Percentiles rank a stretch among this genome's conserved stretches.
phyloP scores from a whole-genome alignment of 1,140 invertebrate species.

The Drosophila sulfurigaster region DNA sequence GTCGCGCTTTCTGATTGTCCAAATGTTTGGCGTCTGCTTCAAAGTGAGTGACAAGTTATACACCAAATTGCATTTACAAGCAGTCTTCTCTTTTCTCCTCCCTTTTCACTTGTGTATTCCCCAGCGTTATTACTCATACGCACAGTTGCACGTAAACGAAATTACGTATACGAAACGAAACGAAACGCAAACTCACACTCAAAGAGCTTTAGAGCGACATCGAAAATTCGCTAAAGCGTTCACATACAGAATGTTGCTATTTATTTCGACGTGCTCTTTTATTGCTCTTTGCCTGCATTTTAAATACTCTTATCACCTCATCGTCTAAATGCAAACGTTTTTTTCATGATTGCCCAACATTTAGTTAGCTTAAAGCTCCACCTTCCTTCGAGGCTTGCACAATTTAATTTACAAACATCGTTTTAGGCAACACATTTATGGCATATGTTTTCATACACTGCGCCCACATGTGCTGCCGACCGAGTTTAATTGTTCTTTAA shows the following conservation, averaged over 20 bases:
- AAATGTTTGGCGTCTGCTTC: conserved; percentile 6
- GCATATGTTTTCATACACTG: conserved; percentile 23
- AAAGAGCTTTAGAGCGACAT: background rate
- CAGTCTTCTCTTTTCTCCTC: background rate
- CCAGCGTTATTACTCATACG: conserved; percentile 53
- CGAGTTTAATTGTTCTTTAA: conserved; percentile 76
- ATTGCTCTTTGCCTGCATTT: too few species aligned
- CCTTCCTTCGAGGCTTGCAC: background rate
- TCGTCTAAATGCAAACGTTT: too few species aligned
- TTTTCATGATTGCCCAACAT: too few species aligned
- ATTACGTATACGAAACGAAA: conserved; percentile 23
- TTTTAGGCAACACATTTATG: background rate
- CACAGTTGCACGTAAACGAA: conserved; percentile 27
- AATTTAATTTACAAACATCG: conserved; percentile 46
- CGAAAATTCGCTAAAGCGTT: conserved; percentile 2
- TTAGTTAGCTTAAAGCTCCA: too few species aligned
- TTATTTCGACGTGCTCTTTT: too few species aligned
- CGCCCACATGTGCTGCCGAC: conserved; percentile 71
- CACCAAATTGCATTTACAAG: conserved; percentile 27
- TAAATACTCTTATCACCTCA: too few species aligned
- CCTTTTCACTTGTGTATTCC: background rate
- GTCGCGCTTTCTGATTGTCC: conserved; percentile 12
- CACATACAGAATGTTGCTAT: background rate
- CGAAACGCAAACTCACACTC: background rate
- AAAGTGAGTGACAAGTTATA: conserved; percentile 19